Base-by-base conservation (phyloP, 2,797 vertebrate genomes). In the Clarias pachynema region DNA sequence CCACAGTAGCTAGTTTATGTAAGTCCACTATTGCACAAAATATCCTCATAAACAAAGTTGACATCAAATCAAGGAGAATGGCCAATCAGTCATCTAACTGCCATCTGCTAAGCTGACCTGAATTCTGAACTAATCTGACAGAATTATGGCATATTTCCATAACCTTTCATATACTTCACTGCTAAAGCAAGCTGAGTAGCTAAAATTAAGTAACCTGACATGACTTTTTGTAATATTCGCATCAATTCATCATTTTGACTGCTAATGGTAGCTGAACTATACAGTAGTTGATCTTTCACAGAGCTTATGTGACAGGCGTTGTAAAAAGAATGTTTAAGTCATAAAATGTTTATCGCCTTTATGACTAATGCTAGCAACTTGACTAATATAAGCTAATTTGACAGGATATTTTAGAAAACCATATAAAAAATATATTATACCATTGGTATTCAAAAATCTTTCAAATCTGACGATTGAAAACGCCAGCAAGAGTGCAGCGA, bases 381-480 rank as follows among this genome's bases (percentile, higher is more conserved):
- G 18, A 0, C 18, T 37, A 69, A 22, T 22, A 37, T 9, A 69
- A 69, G 34, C 31, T 22, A 69, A 69, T 37, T 69, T 37, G 31
- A 69, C 66, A 68, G 66, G 16, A 34, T 34, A 37, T 37, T 68
- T 68, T 31, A 34, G 66, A 68, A 34, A 68, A 68, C 16, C 31
- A 14, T 20, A 22, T 4, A 10, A 4, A 9, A 70, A 70, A 12
- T n/a, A 1, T 22, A 44, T 44, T 29, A 24, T 40, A 9, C 18
- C 37, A n/a, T 72, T 37, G 9, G 4, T 44, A 12, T 7, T 72
- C 69, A 6, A 22, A 72, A 40, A 44, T 12, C 24, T 70, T 37
- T 70, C 9, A 44, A 70, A 44, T 40, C 59, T 84, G 81, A 88
- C 22, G 65, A 84, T 66, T 20, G 18, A 29, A 62, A 22, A 79